Evolutionary conservation across 1,140 invertebrate genomes (phyloP).

Genomic region (Danaus melanippus): DNA sequence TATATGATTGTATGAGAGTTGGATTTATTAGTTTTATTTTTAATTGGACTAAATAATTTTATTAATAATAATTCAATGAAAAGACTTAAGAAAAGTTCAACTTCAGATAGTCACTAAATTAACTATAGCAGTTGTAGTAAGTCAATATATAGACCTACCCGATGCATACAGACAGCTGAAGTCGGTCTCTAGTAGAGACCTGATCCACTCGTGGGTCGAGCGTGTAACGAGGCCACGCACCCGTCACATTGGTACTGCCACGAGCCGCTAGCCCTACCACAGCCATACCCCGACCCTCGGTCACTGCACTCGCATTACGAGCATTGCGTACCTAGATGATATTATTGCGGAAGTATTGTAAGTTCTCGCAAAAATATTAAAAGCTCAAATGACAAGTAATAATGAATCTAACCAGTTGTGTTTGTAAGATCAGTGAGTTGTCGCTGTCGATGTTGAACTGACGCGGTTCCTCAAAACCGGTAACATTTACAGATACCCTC

Average conservation of each 20-base stretch:
- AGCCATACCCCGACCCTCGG: conserved; percentile 86
- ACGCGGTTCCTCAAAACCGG: conserved; percentile 73
- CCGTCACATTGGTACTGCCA: conserved; percentile 92
- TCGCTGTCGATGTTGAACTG: conserved; percentile 78
- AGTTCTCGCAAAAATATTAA: background rate
- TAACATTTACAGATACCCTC: conserved; percentile 63
- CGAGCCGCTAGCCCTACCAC: conserved; percentile 87
- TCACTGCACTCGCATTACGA: conserved; percentile 76
- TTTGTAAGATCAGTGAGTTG: conserved; percentile 85
- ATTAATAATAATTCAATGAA: no score
- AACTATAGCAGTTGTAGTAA: conserved; percentile 4
- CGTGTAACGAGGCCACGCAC: conserved; percentile 90
- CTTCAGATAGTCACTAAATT: background rate
- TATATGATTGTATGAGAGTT: background rate
- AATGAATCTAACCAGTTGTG: conserved; percentile 72
- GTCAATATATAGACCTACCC: conserved; percentile 68
- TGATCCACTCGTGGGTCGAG: conserved; percentile 91
- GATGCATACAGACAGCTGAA: conserved; percentile 90
- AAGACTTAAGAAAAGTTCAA: no score
- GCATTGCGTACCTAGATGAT: conserved; percentile 34
- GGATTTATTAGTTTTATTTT: no score
- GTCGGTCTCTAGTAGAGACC: conserved; percentile 85
- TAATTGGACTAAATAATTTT: no score
- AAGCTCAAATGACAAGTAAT: background rate
- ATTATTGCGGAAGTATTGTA: background rate